A percentile compares a stretch with the other conserved stretches of the same genome.
Conservation (phyloP, 37 sponge, comb jelly and placozoan genomes). For the Petrosia ficiformis region DNA sequence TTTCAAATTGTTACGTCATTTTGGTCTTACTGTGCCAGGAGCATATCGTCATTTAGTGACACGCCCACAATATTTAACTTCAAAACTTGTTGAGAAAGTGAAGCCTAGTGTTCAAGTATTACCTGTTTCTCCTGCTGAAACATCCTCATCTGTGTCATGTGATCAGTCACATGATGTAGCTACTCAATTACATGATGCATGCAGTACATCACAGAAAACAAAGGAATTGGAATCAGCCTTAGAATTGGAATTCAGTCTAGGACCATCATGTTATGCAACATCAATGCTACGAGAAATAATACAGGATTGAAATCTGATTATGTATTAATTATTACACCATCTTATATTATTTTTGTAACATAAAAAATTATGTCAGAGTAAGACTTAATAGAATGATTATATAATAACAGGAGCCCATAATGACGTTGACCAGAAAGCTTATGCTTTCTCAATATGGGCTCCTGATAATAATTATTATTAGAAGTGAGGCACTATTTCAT, state of each 20-base stretch:
- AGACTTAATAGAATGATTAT: too few species aligned
- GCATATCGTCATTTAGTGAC: slow-evolving; percentile 38
- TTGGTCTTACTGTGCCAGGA: slow-evolving; percentile 1
- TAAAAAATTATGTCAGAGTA: too few species aligned
- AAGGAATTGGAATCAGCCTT: not conserved
- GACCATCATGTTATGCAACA: slow-evolving; percentile 19
- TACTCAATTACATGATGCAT: not conserved
- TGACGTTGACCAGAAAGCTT: too few species aligned
- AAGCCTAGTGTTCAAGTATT: not conserved
- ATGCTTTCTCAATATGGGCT: too few species aligned
- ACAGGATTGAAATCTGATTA: too few species aligned
- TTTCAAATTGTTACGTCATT: slow-evolving; percentile 6
- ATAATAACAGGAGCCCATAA: too few species aligned
- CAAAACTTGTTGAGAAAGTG: slow-evolving; percentile 3
- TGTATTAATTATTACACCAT: not conserved
- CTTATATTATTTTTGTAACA: not conserved
- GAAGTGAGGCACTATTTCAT: too few species aligned
- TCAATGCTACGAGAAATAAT: slow-evolving; percentile 28
- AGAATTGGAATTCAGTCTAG: slow-evolving; percentile 11
- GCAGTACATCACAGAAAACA: not conserved
- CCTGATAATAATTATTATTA: too few species aligned
- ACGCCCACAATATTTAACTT: slow-evolving; percentile 28
- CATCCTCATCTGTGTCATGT: not conserved
- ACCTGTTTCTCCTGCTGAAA: not conserved
- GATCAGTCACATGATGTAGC: not conserved